Conservation (phyloP, 2,888 invertebrate species). For the Phrixothrix hirtus region DNA sequence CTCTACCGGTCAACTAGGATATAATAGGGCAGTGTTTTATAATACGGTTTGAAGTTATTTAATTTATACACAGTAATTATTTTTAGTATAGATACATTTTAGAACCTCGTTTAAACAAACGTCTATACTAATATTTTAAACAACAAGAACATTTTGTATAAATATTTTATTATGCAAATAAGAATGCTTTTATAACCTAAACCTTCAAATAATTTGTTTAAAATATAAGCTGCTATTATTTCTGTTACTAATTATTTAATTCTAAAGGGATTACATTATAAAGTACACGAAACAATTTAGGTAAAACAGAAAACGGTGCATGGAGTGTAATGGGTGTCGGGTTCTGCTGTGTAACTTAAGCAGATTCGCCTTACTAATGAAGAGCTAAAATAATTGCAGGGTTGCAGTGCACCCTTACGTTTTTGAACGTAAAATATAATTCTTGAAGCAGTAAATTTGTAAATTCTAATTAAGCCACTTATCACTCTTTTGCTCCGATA, state of each 20-base stretch:
- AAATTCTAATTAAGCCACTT: constrained; percentile 34
- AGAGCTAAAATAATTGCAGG: constrained; percentile 17
- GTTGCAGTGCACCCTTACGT: constrained; percentile 12
- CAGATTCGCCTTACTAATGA: constrained; percentile 21
- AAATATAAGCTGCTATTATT: too few relatives aligned
- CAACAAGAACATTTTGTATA: too few relatives aligned
- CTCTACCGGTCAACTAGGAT: too few relatives aligned
- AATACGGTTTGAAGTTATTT: too few relatives aligned
- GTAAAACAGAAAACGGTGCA: constrained; percentile 6
- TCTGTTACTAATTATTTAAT: too few relatives aligned
- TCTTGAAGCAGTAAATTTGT: constrained; percentile 32
- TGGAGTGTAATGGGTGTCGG: constrained; percentile 6
- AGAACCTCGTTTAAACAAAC: background rate
- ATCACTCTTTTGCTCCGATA: constrained; percentile 32
- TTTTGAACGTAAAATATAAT: constrained; percentile 27
- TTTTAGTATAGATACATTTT: background rate
- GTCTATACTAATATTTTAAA: too few relatives aligned
- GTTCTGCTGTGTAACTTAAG: constrained; percentile 18
- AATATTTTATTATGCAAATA: too few relatives aligned
- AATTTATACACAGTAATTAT: too few relatives aligned
- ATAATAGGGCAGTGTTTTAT: too few relatives aligned
- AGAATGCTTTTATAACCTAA: too few relatives aligned
- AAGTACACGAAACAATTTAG: constrained; percentile 4
- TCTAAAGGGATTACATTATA: too few relatives aligned
- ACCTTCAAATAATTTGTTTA: too few relatives aligned